phyloP scores from a whole-genome alignment of 2,888 invertebrate species.

The Sclerodermus sp. region DNA sequence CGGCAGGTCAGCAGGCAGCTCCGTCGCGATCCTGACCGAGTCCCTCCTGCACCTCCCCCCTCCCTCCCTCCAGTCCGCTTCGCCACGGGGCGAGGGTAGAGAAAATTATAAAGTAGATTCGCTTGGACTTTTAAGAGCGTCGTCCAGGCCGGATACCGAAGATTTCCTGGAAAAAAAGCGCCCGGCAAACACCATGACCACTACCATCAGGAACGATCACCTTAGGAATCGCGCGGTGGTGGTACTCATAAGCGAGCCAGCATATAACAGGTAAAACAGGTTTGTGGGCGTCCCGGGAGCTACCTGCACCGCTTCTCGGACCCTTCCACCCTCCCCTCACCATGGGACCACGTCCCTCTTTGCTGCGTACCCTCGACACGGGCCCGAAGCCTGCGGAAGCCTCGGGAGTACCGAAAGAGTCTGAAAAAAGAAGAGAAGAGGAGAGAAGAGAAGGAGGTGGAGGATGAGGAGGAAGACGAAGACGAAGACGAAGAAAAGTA shows the following conservation, averaged over 20 bases:
- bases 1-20: too few species aligned
- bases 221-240: slow-evolving; percentile 22
- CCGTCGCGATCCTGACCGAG: too few species aligned
- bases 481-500: slow-evolving; percentile 3
- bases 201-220: slow-evolving; percentile 12
- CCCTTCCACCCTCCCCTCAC: background rate
- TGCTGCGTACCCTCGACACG: slow-evolving; percentile 26
- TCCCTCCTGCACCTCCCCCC: too few species aligned
- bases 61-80: too few species aligned
- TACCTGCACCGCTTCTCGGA: background rate
- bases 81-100: too few species aligned
- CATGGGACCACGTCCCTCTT: background rate
- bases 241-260: slow-evolving; percentile 38
- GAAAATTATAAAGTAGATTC: background rate
- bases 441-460: slow-evolving; percentile 14
- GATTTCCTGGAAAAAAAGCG: slow-evolving; percentile 17
- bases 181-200: slow-evolving; percentile 8
- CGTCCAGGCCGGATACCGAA: background rate
- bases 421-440: slow-evolving; percentile 5
- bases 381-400: slow-evolving; percentile 16
- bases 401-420: slow-evolving; percentile 32
- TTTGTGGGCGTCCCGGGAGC: slow-evolving; percentile 47
- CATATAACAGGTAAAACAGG: slow-evolving; percentile 52
- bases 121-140: background rate
- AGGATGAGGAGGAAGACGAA: slow-evolving; percentile 8